Conservation (phyloP, 1,140 invertebrate species). For the Papilio helenus region DNA sequence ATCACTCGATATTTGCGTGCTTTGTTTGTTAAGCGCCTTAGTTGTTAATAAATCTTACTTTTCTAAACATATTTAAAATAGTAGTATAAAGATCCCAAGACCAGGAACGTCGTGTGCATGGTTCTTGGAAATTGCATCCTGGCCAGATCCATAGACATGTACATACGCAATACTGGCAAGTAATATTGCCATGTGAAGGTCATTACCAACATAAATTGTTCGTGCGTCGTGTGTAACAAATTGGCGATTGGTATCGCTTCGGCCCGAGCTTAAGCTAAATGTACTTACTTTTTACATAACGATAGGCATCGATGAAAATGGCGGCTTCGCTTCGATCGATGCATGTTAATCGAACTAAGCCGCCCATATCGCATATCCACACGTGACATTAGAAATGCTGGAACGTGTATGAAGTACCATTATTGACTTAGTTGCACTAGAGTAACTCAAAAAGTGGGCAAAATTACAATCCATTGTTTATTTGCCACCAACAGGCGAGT, state of each 20-base stretch:
- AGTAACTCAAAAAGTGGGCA: slow-evolving; percentile 16
- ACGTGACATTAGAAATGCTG: slow-evolving; percentile 17
- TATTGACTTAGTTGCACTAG: not conserved
- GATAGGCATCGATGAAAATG: slow-evolving; percentile 19
- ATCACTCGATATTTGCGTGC: not conserved
- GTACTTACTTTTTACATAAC: slow-evolving; percentile 23
- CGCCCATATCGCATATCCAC: slow-evolving; percentile 11
- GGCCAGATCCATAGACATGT: not conserved
- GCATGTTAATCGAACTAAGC: slow-evolving; percentile 22
- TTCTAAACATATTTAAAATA: slow-evolving; percentile 30
- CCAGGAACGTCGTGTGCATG: not conserved
- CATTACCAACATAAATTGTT: slow-evolving; percentile 14
- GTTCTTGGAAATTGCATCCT: not conserved
- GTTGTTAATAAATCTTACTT: too few relatives aligned
- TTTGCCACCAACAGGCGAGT: slow-evolving; percentile 37
- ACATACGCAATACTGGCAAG: not conserved
- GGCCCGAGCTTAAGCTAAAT: slow-evolving; percentile 11
- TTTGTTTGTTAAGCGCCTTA: too few relatives aligned
- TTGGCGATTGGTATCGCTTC: slow-evolving; percentile 20
- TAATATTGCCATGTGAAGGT: not conserved
- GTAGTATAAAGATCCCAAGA: slow-evolving; percentile 5
- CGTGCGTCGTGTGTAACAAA: slow-evolving; percentile 19
- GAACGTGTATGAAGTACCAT: slow-evolving; percentile 7
- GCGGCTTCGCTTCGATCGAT: slow-evolving; percentile 10
- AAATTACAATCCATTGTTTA: slow-evolving; percentile 44